Base-by-base conservation (phyloP, 2,797 vertebrate genomes). In the Rhinichthys osculus region DNA sequence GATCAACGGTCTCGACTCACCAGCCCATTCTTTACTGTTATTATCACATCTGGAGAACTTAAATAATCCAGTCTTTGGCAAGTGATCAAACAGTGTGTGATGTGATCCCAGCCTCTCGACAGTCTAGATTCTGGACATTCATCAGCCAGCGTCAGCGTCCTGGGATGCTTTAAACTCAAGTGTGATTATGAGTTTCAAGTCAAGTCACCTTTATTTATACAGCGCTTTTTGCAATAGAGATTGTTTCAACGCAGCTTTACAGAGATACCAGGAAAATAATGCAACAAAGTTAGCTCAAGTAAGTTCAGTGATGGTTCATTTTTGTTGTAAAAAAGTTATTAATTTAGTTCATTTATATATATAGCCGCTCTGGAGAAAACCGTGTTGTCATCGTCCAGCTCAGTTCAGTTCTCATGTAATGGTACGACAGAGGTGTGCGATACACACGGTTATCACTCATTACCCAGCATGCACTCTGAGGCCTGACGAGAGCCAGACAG, bases 401-500 rank as follows among this genome's bases (percentile, higher is more conserved):
- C 42, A 44, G 3, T 11, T 44, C 10, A 42, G 9, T 11, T 44
- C 42, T 44, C 42, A 11, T 13, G 13, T 44, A 44, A 44, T 44
- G 11, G 11, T 42, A 10, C 40, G 3, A 50, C 13, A 50, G 47
- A 50, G 47, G 13, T 50, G 47, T 50, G 47, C 4, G 33, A n/a
- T 44, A 79, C 30, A 57, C 13, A 21, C 0, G 19, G 42, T 42
- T 54, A 77, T 83, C 14, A 21, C 62, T 89, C 50, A 50, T 86
- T 86, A 87, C 83, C 81, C 77, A 85, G 71, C 59, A 79, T 79
- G 76, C 54, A 71, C 44, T 59, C 70, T 67, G 81, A 23, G 81
- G 69, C 33, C 69, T 76, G 88, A 91, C 83, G 59, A 89, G 86
- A 19, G 40, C 74, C 90, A 87, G 88, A 92, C 85, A 86, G 84